phyloP scores from a whole-genome alignment of 2,113 vertebrate genomes.

The Narcine bancroftii region DNA sequence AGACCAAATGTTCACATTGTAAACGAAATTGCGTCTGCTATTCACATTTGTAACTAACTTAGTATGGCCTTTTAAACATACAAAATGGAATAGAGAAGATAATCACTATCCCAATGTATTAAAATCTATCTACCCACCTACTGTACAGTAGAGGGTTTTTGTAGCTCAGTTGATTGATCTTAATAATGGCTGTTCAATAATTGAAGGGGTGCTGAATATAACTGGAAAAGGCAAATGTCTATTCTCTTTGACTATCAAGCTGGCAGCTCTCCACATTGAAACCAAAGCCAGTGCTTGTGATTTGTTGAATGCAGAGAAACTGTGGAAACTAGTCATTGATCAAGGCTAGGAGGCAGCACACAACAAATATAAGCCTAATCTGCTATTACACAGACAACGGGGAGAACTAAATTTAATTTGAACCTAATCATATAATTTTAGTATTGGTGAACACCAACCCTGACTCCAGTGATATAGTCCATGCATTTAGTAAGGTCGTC shows the following conservation, averaged over 20 bases:
- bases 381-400: neutral
- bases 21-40: neutral
- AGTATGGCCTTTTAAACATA: neutral
- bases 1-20: neutral
- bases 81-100: neutral
- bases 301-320: neutral
- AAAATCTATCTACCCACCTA: neutral
- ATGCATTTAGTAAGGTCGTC: neutral
- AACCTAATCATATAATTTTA: neutral
- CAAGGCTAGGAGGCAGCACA: neutral
- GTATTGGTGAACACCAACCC: neutral
- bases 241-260: no score
- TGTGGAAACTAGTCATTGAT: neutral
- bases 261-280: neutral
- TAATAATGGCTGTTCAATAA: conserved; percentile 31
- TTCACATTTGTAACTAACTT: neutral
- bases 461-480: neutral
- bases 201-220: neutral
- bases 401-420: neutral
- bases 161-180: neutral
- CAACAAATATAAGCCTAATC: neutral
- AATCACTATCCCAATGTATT: neutral
- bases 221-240: neutral
- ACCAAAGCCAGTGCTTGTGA: neutral
- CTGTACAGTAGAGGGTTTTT: neutral